Evolutionary conservation across 2,797 vertebrate species (phyloP).

Genomic region (Takifugu ocellatus): DNA sequence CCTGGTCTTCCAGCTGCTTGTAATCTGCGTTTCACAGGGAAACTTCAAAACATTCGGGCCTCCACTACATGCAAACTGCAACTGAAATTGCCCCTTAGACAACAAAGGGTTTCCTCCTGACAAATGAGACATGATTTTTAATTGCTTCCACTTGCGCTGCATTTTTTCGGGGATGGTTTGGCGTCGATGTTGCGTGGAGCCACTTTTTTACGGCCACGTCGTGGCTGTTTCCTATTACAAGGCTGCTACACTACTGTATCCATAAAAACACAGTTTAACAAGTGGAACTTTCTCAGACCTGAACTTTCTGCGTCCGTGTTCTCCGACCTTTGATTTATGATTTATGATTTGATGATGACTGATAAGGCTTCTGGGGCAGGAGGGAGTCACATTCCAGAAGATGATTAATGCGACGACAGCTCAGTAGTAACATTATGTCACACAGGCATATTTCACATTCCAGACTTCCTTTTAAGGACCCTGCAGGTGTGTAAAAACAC

Average conservation of each 20-base stretch:
- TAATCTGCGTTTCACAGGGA: constrained; percentile 55
- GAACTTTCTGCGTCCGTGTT: constrained; percentile 4
- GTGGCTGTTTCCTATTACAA: no score
- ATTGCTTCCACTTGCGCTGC: constrained; percentile 15
- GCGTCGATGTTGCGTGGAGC: background rate
- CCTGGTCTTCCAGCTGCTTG: constrained; percentile 49
- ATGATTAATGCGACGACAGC: constrained; percentile 32
- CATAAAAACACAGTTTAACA: background rate
- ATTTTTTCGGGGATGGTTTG: background rate
- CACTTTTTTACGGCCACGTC: background rate
- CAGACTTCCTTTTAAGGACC: constrained; percentile 7
- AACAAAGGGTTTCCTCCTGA: constrained; percentile 23
- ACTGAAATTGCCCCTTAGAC: constrained; percentile 16
- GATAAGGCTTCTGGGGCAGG: constrained; percentile 22
- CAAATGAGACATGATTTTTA: constrained; percentile 24
- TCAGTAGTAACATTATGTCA: constrained; percentile 27
- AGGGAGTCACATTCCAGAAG: constrained; percentile 20
- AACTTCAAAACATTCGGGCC: constrained; percentile 53
- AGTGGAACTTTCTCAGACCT: constrained; percentile 8
- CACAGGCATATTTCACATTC: constrained; percentile 3
- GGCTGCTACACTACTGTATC: no score
- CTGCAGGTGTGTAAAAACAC: background rate
- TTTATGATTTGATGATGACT: constrained; percentile 15
- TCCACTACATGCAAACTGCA: constrained; percentile 30
- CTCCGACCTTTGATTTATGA: constrained; percentile 30